Evolutionary conservation across 2,113 vertebrate genomes (phyloP).

Genomic region (Cynocephalus volans): DNA sequence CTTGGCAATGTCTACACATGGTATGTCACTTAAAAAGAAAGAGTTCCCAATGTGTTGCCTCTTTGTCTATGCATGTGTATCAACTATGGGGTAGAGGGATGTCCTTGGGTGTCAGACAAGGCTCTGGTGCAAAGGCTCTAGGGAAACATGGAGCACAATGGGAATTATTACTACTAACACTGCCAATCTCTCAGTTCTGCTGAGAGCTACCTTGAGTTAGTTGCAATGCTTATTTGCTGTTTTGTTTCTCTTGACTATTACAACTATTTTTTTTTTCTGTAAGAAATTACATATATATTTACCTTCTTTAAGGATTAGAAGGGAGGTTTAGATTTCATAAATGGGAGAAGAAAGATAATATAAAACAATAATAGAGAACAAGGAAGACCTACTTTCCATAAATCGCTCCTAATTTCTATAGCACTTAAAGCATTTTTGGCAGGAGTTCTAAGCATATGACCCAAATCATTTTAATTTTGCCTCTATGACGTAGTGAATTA

Average conservation of each 20-base stretch:
- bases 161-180: not conserved
- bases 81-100: not conserved
- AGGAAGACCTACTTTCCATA: not conserved
- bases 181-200: not conserved
- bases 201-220: not conserved
- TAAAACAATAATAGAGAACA: not conserved
- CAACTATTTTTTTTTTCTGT: not conserved
- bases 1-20: not conserved
- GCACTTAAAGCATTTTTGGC: not conserved
- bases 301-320: not conserved
- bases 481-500: not conserved
- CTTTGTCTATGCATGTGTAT: not conserved
- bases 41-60: not conserved
- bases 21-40: not conserved
- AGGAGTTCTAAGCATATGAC: not conserved
- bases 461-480: conserved; percentile 1
- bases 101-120: no score
- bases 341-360: not conserved
- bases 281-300: not conserved
- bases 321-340: not conserved
- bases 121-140: fast-evolving
- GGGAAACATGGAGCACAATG: not conserved
- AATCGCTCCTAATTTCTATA: not conserved
- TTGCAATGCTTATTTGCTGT: not conserved
- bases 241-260: not conserved